Base-by-base conservation (phyloP, 1,140 invertebrate species). In the Watersipora subatra region DNA sequence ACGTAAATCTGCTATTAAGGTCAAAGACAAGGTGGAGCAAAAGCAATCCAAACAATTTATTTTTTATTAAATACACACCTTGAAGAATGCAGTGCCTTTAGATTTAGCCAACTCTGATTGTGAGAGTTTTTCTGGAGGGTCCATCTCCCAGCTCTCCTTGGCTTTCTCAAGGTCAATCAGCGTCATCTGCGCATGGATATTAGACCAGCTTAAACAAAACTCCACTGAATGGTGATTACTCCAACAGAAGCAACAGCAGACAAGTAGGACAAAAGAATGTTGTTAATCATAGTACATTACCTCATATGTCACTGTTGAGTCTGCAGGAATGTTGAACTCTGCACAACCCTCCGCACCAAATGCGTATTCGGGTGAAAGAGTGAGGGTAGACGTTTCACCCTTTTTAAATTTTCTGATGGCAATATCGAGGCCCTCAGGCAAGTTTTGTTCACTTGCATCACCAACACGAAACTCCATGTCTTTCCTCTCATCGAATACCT, bases 21-120 rank as follows among this genome's bases (percentile, higher is more conserved):
- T n/a, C n/a, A n/a, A n/a, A n/a, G n/a, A n/a, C n/a, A n/a, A n/a
- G n/a, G n/a, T n/a, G n/a, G n/a, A n/a, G n/a, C n/a, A n/a, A n/a
- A n/a, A n/a, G n/a, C n/a, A n/a, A n/a, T n/a, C n/a, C n/a, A n/a
- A n/a, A n/a, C n/a, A n/a, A n/a, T n/a, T n/a, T n/a, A n/a, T n/a
- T n/a, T n/a, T n/a, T n/a, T n/a, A n/a, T n/a, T n/a, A 46, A 46
- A n/a, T 46, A 46, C 81, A 84, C 2, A 84, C 80, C 77, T 93
- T 94, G 71, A 96, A 95, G 77, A 91, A 97, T 46, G 86, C 84
- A 0, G 91, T 96, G 61, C 93, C 94, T 78, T 91, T 94, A 61
- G 90, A 88, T 81, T 97, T 97, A 56, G 85, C 87, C 2, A 88
- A 80, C 76, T 88, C 87, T 0, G 89, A 87, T 71, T 90, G 87